Evolutionary conservation across 2,113 vertebrate genomes (phyloP), one percentile per base, ranked within the genome.

Genomic region (Lasiurus borealis): DNA sequence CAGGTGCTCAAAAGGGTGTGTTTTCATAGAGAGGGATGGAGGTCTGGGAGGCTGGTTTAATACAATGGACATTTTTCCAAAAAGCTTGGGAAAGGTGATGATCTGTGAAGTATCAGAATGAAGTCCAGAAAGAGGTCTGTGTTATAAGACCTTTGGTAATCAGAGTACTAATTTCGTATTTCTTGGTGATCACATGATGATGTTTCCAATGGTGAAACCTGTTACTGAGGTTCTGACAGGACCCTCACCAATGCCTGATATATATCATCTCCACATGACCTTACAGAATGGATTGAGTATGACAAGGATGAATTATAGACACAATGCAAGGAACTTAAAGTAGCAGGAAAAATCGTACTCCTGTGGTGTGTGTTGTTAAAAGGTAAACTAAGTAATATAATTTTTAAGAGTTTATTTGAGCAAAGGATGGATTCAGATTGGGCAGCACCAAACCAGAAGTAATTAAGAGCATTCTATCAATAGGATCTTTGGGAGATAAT

Each of bases 1-100:
- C 71, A 96, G 94, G 90, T 97, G 68, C 95, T 98, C 91, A 93
- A 95, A 96, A 85, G 90, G 81, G 31, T 97, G 86, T 94, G 50
- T 90, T 97, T 95, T 88, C 80, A 96, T 91, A 5, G 68, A 69
- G 57, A 89, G 69, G 18, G 73, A 72, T 80, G 52, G 76, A 84
- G 73, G 46, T 85, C 97, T 94, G 93, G 52, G 62, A 92, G 78
- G 84, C 23, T 73, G 72, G 34, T 92, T 91, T 91, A 80, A 83
- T 83, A 95, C 19, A 90, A 72, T 88, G 82, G 95, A 94, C 88
- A 73, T 84, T 92, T 96, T 97, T 93, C 85, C 89, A 2, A 91
- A 92, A 95, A 59, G 4, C 2, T 7, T 52, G 91, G 83, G 77
- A 71, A 95, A 89, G 0, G 0, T 46, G 75, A 46, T 91, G 76